Evolutionary conservation across 2,797 vertebrate genomes (phyloP).

Genomic region (Rhodeus uyekii): DNA sequence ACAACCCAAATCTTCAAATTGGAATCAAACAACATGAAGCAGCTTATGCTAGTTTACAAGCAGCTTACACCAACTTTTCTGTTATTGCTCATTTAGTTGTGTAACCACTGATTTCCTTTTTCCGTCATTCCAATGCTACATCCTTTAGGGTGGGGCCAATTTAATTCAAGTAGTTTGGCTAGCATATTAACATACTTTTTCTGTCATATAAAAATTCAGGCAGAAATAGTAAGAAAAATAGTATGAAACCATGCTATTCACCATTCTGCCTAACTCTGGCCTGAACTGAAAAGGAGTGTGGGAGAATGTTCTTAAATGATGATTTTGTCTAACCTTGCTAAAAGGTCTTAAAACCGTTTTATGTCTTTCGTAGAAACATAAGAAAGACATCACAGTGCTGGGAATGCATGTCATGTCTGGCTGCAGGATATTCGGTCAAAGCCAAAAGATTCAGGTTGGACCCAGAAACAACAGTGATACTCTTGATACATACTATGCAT

Average conservation of each 20-base stretch:
- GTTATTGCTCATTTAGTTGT: conserved; percentile 16
- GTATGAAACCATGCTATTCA: neutral
- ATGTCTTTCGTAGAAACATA: neutral
- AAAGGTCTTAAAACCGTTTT: neutral
- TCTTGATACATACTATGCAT: neutral
- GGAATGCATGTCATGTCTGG: neutral
- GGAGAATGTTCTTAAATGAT: neutral
- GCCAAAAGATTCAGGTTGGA: conserved; percentile 38
- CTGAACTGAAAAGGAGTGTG: neutral
- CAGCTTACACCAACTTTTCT: conserved; percentile 2
- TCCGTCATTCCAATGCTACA: neutral
- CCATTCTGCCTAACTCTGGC: neutral
- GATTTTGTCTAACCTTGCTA: neutral
- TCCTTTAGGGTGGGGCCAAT: neutral
- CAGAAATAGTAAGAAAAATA: neutral
- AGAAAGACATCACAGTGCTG: neutral
- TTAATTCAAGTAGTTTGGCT: no score
- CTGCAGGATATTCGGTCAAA: conserved; percentile 22
- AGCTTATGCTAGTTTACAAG: conserved; percentile 12
- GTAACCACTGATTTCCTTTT: neutral
- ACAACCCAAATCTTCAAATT: neutral
- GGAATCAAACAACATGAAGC: neutral
- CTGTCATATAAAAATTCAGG: neutral
- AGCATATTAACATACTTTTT: neutral
- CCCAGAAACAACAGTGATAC: conserved; percentile 6